These are phyloP conservation scores for Rhinichthys klamathensis DNA, from an alignment of 2,113 vertebrate genomes.

Conservation along the genomic window DNA sequence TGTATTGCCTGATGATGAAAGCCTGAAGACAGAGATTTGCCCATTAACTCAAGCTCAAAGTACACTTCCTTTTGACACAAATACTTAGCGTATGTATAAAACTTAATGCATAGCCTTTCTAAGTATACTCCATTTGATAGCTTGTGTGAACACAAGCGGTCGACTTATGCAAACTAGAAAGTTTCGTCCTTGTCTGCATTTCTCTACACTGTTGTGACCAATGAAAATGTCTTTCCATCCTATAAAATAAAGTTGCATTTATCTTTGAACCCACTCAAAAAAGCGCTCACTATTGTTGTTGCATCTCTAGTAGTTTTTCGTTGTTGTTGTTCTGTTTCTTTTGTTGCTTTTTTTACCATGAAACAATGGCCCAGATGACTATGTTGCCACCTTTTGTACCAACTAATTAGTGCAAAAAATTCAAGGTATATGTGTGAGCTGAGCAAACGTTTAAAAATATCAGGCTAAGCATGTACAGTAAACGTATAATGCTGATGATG, in stretches of 20 bases:
- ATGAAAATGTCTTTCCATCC: background rate
- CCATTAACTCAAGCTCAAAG: background rate
- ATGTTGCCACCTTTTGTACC: background rate
- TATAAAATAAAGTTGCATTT: background rate
- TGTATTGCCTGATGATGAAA: constrained; percentile 9
- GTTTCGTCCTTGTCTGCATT: no score
- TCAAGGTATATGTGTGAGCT: no score
- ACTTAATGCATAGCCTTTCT: no score
- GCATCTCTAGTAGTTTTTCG: background rate
- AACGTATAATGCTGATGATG: background rate
- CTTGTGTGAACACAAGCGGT: no score
- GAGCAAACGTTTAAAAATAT: background rate
- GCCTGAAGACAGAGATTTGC: constrained; percentile 31
- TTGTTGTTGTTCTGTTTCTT: background rate
- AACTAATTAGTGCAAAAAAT: no score
- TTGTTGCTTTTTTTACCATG: background rate
- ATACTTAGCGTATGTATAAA: no score
- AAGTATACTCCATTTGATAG: no score
- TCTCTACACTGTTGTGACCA: background rate
- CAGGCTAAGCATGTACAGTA: background rate
- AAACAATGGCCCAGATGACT: background rate
- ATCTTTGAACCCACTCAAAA: background rate
- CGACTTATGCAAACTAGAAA: no score
- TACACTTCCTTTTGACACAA: background rate
- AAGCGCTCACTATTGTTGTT: background rate